Percentiles rank a stretch among this genome's conserved stretches.
phyloP scores from a whole-genome alignment of 2,888 invertebrate species.

The Chrysina gloriosa region DNA sequence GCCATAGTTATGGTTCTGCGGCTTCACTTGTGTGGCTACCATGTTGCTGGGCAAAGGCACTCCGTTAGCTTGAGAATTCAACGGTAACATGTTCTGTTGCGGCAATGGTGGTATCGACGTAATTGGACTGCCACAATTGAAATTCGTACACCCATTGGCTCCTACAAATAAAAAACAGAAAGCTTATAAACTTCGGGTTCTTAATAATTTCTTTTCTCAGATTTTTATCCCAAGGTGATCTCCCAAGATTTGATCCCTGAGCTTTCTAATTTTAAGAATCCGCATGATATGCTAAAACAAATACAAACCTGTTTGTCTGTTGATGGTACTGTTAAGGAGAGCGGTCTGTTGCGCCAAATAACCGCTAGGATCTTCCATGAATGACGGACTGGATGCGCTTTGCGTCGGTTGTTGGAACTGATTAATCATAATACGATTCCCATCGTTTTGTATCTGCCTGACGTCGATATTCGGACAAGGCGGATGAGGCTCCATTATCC shows the following conservation, averaged over 20 bases:
- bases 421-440: conserved; percentile 53
- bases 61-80: conserved; percentile 59
- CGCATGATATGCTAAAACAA: conserved; percentile 7
- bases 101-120: conserved; percentile 54
- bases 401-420: conserved; percentile 57
- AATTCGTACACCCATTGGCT: conserved; percentile 58
- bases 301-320: conserved; percentile 68
- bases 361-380: conserved; percentile 91
- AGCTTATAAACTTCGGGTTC: too few species aligned
- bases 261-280: conserved; percentile 11
- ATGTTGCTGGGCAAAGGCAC: conserved; percentile 65
- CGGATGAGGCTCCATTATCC: conserved; percentile 52
- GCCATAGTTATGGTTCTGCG: conserved; percentile 51
- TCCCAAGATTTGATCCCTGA: too few species aligned
- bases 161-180: conserved; percentile 49
- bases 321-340: conserved; percentile 84
- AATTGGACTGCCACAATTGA: conserved; percentile 59
- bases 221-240: too few species aligned
- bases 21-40: conserved; percentile 55
- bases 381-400: conserved; percentile 74
- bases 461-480: conserved; percentile 73
- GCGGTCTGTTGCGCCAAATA: conserved; percentile 93
- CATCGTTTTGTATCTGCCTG: conserved; percentile 67
- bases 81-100: conserved; percentile 52
- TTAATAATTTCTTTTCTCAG: too few species aligned